A percentile compares a stretch with the other conserved stretches of the same genome.
These are phyloP conservation scores for Amblyraja radiata DNA, from an alignment of 2,797 vertebrate genomes.

Conservation along the genomic window DNA sequence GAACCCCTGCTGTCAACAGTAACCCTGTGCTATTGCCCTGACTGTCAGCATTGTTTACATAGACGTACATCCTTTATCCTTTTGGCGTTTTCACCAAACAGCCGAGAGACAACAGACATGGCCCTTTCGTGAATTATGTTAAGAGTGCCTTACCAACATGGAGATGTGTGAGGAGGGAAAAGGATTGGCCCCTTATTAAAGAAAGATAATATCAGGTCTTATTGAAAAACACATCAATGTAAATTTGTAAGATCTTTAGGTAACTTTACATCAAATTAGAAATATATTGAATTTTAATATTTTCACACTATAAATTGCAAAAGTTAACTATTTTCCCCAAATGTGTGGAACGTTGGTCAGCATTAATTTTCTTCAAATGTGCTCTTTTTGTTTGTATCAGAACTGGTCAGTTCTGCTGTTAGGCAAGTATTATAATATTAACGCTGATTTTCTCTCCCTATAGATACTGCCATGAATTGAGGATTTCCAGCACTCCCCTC, in stretches of 20 bases:
- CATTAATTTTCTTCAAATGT: not conserved
- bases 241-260: not conserved
- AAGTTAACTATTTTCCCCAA: not conserved
- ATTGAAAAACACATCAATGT: not conserved
- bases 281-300: not conserved
- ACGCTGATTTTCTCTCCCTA: too few relatives aligned
- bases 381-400: too few relatives aligned
- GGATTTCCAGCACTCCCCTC: too few relatives aligned
- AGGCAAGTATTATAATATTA: too few relatives aligned
- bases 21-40: not conserved
- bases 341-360: not conserved
- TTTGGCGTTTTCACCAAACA: slow-evolving; percentile 7
- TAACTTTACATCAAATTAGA: not conserved
- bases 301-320: not conserved
- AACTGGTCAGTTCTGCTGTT: too few relatives aligned
- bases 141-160: not conserved
- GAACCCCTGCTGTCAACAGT: slow-evolving; percentile 1
- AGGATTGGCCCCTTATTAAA: not conserved
- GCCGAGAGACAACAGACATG: not conserved
- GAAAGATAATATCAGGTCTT: not conserved
- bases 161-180: not conserved
- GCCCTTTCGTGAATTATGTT: not conserved
- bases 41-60: not conserved
- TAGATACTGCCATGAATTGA: too few relatives aligned
- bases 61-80: not conserved